phyloP scores from a whole-genome alignment of 1,140 invertebrate species.

The Pantala flavescens region DNA sequence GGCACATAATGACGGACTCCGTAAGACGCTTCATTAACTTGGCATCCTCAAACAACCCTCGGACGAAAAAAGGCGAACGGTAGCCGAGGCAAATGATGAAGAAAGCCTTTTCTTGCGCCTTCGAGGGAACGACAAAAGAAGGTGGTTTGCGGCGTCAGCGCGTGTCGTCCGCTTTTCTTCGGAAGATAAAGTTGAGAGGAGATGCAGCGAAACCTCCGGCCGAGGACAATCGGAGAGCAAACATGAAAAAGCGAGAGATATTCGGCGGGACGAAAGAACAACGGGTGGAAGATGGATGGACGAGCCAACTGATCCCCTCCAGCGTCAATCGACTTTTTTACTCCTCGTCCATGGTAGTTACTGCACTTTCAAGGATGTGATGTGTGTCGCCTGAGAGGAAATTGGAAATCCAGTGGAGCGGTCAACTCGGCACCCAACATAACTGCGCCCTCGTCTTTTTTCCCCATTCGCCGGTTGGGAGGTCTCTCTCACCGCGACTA shows the following conservation, averaged over 20 bases:
- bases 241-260: background rate
- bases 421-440: too few species aligned
- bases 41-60: too few species aligned
- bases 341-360: background rate
- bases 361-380: background rate
- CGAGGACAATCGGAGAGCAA: slow-evolving; percentile 3
- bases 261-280: slow-evolving; percentile 3
- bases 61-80: too few species aligned
- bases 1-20: too few species aligned
- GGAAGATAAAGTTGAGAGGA: background rate
- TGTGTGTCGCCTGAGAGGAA: too few species aligned
- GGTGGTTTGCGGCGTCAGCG: background rate
- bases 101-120: background rate
- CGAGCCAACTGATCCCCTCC: background rate
- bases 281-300: background rate
- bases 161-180: background rate
- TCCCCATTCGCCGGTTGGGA: too few species aligned
- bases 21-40: too few species aligned
- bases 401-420: too few species aligned
- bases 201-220: background rate
- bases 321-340: background rate
- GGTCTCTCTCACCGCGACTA: too few species aligned
- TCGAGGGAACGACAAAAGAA: background rate
- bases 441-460: too few species aligned
- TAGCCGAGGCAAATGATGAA: too few species aligned